Conservation (phyloP, 1,140 invertebrate genomes). For the Orchesella cincta region DNA sequence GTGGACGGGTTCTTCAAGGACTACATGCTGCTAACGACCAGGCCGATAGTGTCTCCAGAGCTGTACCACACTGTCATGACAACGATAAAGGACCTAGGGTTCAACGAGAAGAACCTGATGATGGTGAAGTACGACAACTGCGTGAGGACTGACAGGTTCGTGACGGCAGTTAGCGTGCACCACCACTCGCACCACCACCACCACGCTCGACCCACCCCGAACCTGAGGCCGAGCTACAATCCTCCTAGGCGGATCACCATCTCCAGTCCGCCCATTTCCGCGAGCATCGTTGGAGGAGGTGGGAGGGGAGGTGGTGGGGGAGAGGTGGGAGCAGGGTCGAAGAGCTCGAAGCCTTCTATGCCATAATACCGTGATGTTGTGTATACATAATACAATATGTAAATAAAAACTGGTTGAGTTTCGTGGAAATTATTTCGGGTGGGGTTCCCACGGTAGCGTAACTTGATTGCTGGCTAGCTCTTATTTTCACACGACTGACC, state of each 20-base stretch:
- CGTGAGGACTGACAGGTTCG: conserved; percentile 1
- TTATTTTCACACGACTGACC: too few species aligned
- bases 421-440: background rate
- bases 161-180: conserved; percentile 4
- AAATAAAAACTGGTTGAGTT: background rate
- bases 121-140: background rate
- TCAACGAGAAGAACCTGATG: background rate
- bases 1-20: conserved; percentile 20
- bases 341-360: conserved; percentile 4
- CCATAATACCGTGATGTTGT: background rate
- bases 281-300: background rate
- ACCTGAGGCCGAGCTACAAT: background rate
- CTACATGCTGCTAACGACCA: conserved; percentile 5
- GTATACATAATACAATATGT: background rate
- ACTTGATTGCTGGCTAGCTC: too few species aligned
- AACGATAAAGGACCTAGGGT: conserved; percentile 11
- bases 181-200: conserved; percentile 10
- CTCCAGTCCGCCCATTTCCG: background rate
- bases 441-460: too few species aligned
- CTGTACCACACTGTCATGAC: conserved; percentile 9
- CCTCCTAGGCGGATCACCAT: background rate
- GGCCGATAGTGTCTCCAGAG: conserved; percentile 3
- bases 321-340: background rate
- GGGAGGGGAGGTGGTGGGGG: background rate
- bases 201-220: background rate